Conservation (phyloP, 2,888 invertebrate genomes). For the Megaustenia siamemsis region DNA sequence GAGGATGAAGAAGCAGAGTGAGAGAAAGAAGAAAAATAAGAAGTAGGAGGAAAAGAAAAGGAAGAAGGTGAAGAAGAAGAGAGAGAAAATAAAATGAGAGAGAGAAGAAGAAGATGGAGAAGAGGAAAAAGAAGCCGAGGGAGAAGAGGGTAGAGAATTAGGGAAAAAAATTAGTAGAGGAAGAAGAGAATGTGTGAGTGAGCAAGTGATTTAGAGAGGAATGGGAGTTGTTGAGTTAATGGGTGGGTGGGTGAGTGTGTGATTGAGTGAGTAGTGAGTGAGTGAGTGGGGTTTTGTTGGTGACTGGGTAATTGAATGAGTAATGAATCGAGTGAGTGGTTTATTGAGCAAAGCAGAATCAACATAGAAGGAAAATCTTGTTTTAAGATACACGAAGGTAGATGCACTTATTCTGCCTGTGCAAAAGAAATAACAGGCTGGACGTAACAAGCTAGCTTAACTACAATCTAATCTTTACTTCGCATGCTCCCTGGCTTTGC, state of each 20-base stretch:
- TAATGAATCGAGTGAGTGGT: background rate
- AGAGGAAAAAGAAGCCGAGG: too few relatives aligned
- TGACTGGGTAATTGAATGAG: background rate
- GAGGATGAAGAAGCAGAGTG: too few relatives aligned
- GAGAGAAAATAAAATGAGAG: too few relatives aligned
- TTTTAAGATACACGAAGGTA: too few relatives aligned
- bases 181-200: background rate
- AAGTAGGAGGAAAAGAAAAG: too few relatives aligned
- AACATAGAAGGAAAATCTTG: background rate
- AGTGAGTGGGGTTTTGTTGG: background rate
- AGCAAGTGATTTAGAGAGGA: background rate
- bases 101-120: too few relatives aligned
- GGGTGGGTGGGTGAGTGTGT: background rate
- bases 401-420: background rate
- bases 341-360: background rate
- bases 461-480: background rate
- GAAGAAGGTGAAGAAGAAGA: too few relatives aligned
- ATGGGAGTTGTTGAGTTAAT: background rate
- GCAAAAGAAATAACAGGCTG: background rate
- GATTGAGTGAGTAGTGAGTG: background rate
- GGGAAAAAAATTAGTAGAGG: background rate
- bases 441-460: background rate
- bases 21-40: too few relatives aligned
- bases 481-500: constrained; percentile 26
- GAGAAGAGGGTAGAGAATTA: too few relatives aligned